Evolutionary conservation across 2,888 invertebrate species (phyloP).

Genomic region (Dioctria linearis): DNA sequence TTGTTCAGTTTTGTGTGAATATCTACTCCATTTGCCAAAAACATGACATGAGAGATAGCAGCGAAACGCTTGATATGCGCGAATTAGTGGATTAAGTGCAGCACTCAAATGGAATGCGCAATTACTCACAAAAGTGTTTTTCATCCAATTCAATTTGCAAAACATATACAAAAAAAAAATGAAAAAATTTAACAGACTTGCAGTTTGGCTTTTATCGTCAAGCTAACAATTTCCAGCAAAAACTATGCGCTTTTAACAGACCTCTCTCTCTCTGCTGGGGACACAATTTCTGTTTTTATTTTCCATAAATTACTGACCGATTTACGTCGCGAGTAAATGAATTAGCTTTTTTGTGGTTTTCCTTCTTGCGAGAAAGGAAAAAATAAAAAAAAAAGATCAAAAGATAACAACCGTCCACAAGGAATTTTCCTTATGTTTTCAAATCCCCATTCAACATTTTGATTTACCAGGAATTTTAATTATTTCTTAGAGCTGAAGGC

Average conservation of each 20-base stretch:
- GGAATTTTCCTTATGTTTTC: slow-evolving; percentile 20
- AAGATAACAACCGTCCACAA: slow-evolving; percentile 15
- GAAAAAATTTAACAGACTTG: too few relatives aligned
- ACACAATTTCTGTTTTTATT: slow-evolving; percentile 2
- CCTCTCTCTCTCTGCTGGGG: background rate
- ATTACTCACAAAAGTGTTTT: slow-evolving; percentile 7
- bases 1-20: background rate
- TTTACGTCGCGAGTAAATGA: slow-evolving; percentile 10
- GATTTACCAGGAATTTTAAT: slow-evolving; percentile 45
- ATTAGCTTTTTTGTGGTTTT: background rate
- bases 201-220: background rate
- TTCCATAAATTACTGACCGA: background rate
- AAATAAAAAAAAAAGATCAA: slow-evolving; percentile 5
- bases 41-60: background rate
- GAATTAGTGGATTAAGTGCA: background rate
- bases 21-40: background rate
- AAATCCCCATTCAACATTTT: slow-evolving; percentile 6
- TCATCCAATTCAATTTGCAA: background rate
- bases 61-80: background rate
- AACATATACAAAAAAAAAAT: background rate
- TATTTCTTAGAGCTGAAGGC: slow-evolving; percentile 31
- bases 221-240: background rate
- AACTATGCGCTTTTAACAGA: background rate
- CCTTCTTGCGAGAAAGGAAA: background rate
- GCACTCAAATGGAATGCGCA: background rate